These are phyloP conservation scores for Nerophis ophidion DNA, from an alignment of 2,113 vertebrate species.

Conservation along the genomic window DNA sequence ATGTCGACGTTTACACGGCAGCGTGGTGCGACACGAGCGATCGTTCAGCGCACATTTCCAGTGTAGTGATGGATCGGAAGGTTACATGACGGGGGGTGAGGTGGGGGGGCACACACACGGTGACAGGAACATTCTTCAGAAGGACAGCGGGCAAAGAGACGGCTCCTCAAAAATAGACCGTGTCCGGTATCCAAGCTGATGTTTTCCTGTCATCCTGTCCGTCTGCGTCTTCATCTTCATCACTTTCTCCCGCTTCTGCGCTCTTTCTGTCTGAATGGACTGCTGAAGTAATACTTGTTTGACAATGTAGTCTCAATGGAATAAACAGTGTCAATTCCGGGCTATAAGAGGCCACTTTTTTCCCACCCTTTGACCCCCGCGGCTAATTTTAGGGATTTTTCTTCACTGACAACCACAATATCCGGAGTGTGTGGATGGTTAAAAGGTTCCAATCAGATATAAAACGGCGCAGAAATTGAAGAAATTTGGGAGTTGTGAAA, in stretches of 20 bases:
- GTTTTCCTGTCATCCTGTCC: slow-evolving; percentile 41
- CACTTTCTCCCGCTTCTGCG: slow-evolving; percentile 18
- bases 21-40: slow-evolving; percentile 31
- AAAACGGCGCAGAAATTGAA: too few species aligned
- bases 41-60: slow-evolving; percentile 9
- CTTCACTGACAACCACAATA: too few species aligned
- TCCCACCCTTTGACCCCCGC: too few species aligned
- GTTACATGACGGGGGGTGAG: slow-evolving; percentile 39
- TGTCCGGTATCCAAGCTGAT: slow-evolving; percentile 38
- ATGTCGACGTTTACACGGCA: slow-evolving; percentile 41
- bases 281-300: too few species aligned
- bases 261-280: background rate
- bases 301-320: too few species aligned
- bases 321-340: too few species aligned
- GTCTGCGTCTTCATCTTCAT: slow-evolving; percentile 30
- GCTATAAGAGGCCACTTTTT: too few species aligned
- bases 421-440: too few species aligned
- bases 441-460: too few species aligned
- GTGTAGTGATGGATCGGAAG: slow-evolving; percentile 49
- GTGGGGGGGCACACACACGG: background rate
- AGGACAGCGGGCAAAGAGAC: slow-evolving; percentile 34
- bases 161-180: slow-evolving; percentile 38
- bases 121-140: slow-evolving; percentile 48
- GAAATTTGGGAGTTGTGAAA: too few species aligned
- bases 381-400: too few species aligned